phyloP scores from a whole-genome alignment of 2,113 vertebrate genomes.

The Elaphurus davidianus region DNA sequence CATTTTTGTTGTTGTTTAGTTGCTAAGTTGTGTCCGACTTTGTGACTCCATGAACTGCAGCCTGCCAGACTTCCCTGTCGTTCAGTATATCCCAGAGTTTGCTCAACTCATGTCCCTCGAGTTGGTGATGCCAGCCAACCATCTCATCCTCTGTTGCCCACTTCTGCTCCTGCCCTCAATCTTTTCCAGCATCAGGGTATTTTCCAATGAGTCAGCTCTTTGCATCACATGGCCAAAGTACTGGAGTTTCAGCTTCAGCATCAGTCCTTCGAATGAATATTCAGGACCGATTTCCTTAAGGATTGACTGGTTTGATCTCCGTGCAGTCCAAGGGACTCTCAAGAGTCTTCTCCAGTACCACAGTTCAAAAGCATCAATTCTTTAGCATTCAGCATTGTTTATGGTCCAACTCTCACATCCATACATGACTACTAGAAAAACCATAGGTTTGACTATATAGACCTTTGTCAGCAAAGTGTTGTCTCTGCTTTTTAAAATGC shows the following conservation, averaged over 20 bases:
- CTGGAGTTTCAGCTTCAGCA: not conserved
- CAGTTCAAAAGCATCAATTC: not conserved
- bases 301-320: not conserved
- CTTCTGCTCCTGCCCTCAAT: not conserved
- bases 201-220: not conserved
- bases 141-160: not conserved
- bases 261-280: not conserved
- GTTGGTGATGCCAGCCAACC: not conserved
- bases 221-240: not conserved
- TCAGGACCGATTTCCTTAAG: not conserved
- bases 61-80: not conserved
- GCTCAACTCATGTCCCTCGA: not conserved
- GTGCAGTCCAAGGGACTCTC: not conserved
- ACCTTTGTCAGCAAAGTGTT: not conserved
- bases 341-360: not conserved
- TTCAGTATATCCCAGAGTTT: not conserved
- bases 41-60: not conserved
- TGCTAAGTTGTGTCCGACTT: not conserved
- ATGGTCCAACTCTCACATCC: not conserved
- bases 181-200: not conserved
- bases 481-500: not conserved
- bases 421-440: not conserved
- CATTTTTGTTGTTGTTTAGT: not conserved
- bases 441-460: not conserved
- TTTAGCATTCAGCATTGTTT: not conserved